Base-by-base conservation (phyloP, 2,113 vertebrate genomes). In the Corythornis vintsioides region DNA sequence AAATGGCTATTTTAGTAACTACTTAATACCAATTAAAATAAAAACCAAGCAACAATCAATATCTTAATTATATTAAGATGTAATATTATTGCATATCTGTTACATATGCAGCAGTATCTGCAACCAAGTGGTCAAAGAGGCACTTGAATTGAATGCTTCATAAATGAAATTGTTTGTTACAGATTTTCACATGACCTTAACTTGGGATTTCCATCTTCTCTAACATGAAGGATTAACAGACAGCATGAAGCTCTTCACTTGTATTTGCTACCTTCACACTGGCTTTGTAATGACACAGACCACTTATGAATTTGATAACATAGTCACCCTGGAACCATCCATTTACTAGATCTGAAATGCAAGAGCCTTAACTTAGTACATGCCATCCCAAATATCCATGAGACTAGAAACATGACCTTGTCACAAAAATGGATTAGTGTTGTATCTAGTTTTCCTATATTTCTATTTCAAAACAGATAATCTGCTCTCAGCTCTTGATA, bases 391-490 rank as follows among this genome's bases (percentile, higher is more conserved):
- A 89, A 91, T 82, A 86, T 42, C 59, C 53, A 33, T 15, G 73
- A 95, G 80, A 92, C 88, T 84, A 91, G 43, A 91, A 92, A 81
- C 6, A 55, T 5, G 16, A 70, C 60, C 56, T 85, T 75, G 29
- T 85, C 59, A 85, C 19, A 79, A 83, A 82, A 91, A 94, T 28
- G 4, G 20, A 86, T 94, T 66, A 61, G 55, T 47, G 7, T n/a
- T 47, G 13, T 45, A 6, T 35, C 13, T 18, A 45, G 77, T 80
- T 61, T 53, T 18, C 13, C 5, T 15, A 1, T 55, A 59, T 35
- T 86, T 94, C 66, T 87, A 57, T 86, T 88, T 94, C 33, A n/a
- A 22, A 89, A 47, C 21, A 61, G 76, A 87, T 71, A 81, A 82
- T 76, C n/a, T 71, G 25, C n/a, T 95, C 60, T 94, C 59, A 52